Evolutionary conservation across 2,113 vertebrate species (phyloP).

Genomic region (Carlito syrichta): DNA sequence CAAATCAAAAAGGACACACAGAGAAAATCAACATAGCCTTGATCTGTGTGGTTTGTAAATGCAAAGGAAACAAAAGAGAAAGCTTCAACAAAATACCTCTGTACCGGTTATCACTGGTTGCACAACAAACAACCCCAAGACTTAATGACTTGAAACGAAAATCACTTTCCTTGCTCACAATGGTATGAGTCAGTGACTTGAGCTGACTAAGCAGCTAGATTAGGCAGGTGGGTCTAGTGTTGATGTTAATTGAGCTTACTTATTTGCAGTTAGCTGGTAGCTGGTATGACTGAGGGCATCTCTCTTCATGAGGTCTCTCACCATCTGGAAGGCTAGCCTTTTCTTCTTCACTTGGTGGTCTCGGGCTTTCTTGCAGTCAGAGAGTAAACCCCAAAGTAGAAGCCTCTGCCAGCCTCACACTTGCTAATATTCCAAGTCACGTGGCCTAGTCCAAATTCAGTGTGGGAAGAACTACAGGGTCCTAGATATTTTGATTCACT

Average conservation of each 20-base stretch:
- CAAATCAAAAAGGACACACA: not conserved
- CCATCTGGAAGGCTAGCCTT: not conserved
- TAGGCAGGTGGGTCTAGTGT: not conserved
- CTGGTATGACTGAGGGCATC: not conserved
- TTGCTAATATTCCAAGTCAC: not conserved
- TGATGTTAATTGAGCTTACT: not conserved
- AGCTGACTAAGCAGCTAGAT: too few species aligned
- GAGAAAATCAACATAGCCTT: not conserved
- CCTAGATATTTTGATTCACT: not conserved
- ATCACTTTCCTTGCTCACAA: not conserved
- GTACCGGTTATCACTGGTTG: not conserved
- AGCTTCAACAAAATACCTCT: not conserved
- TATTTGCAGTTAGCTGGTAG: not conserved
- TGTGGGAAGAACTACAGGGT: not conserved
- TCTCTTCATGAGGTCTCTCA: not conserved
- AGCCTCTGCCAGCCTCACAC: not conserved
- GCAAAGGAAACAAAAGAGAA: not conserved
- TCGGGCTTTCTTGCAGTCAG: not conserved
- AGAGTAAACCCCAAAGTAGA: not conserved
- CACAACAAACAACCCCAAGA: not conserved
- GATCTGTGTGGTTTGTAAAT: not conserved
- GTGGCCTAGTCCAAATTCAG: not conserved
- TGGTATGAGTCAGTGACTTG: not conserved
- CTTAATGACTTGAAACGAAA: not conserved
- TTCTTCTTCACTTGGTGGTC: not conserved